Conservation (phyloP, 2,797 vertebrate genomes). For the Sardinella longiceps region DNA sequence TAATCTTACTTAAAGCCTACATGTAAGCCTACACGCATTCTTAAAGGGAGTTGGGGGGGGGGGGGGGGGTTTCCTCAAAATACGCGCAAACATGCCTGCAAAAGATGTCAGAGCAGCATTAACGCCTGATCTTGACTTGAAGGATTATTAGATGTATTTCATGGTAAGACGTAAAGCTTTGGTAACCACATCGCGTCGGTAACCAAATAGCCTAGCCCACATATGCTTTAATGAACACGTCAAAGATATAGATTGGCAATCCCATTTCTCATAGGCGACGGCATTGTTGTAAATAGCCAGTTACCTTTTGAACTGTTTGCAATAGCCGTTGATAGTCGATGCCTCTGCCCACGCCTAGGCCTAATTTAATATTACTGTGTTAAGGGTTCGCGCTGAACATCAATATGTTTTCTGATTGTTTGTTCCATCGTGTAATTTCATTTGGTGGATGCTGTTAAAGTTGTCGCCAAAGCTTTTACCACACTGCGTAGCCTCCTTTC, state of each 20-base stretch:
- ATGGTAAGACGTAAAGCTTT: not conserved
- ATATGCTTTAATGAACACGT: no score
- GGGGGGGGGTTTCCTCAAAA: not conserved
- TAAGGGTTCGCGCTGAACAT: slow-evolving; percentile 32
- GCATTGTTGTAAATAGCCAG: not conserved
- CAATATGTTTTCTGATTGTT: slow-evolving; percentile 30
- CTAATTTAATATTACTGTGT: slow-evolving; percentile 24
- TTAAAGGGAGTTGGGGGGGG: no score
- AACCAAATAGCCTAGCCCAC: no score
- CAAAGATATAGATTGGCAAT: not conserved
- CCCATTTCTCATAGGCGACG: not conserved
- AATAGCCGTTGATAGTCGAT: no score
- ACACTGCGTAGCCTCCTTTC: slow-evolving; percentile 47
- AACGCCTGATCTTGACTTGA: not conserved
- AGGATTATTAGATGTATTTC: not conserved
- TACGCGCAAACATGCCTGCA: not conserved
- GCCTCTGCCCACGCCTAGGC: not conserved
- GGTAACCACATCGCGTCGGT: not conserved
- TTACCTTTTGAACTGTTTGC: not conserved
- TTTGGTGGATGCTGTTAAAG: slow-evolving; percentile 39
- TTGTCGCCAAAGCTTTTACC: slow-evolving; percentile 39
- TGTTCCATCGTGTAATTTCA: slow-evolving; percentile 44
- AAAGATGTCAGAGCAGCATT: not conserved
- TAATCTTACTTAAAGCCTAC: no score
- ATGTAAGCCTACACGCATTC: no score